These are phyloP conservation scores for Hydropotes inermis DNA, from an alignment of 2,113 vertebrate species.

Conservation along the genomic window DNA sequence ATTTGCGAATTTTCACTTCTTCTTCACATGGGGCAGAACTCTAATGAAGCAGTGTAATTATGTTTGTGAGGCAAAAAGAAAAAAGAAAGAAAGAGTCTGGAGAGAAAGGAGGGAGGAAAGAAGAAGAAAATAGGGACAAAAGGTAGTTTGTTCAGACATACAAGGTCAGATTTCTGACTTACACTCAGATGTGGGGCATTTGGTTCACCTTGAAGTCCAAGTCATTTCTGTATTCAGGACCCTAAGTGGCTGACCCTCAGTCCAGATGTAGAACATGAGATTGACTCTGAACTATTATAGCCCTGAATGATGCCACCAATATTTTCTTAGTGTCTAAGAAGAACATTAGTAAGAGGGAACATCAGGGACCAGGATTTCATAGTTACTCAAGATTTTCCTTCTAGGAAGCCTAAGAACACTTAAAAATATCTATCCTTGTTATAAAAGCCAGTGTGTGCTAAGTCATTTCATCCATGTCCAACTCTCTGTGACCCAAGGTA, in stretches of 20 bases:
- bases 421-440: background rate
- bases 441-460: background rate
- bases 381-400: background rate
- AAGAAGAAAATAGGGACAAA: background rate
- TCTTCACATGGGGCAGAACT: slow-evolving; percentile 60
- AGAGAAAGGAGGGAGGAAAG: background rate
- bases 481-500: background rate
- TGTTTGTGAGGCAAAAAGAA: background rate
- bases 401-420: background rate
- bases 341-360: background rate
- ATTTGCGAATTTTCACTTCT: slow-evolving; percentile 67
- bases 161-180: background rate
- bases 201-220: background rate
- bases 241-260: slow-evolving; percentile 18
- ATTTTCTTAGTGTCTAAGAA: background rate
- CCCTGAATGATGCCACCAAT: background rate
- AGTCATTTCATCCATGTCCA: background rate
- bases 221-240: background rate
- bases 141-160: background rate
- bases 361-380: background rate
- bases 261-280: background rate
- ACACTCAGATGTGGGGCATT: background rate
- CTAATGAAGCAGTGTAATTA: background rate
- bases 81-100: background rate
- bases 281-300: background rate